These are phyloP conservation scores for Pachliopta kotzebuea DNA, from an alignment of 2,888 invertebrate genomes.

Conservation along the genomic window DNA sequence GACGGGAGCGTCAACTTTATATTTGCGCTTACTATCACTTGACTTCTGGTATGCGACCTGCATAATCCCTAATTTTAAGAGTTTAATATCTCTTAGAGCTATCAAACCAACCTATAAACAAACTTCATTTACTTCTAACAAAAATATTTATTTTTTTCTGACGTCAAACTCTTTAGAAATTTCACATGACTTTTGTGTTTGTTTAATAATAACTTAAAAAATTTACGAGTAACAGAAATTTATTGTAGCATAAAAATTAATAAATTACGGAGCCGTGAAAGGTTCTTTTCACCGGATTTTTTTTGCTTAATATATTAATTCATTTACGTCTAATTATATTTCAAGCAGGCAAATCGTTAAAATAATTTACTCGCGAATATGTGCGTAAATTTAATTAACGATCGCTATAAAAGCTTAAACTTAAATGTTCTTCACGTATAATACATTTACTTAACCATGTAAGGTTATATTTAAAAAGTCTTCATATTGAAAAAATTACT, in stretches of 20 bases:
- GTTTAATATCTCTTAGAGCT: slow-evolving; percentile 49
- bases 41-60: slow-evolving; percentile 66
- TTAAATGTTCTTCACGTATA: slow-evolving; percentile 6
- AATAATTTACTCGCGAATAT: slow-evolving; percentile 17
- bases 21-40: slow-evolving; percentile 68
- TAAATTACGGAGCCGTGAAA: slow-evolving; percentile 11
- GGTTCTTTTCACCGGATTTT: neutral
- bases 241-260: neutral
- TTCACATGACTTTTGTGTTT: no score
- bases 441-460: neutral
- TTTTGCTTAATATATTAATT: slow-evolving; percentile 4
- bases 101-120: neutral
- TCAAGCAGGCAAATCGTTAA: slow-evolving; percentile 35
- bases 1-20: slow-evolving; percentile 61
- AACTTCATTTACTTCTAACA: no score
- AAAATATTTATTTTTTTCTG: no score
- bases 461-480: neutral
- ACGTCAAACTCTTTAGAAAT: no score
- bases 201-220: no score
- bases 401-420: slow-evolving; percentile 17
- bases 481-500: no score
- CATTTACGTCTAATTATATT: slow-evolving; percentile 30
- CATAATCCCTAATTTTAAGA: slow-evolving; percentile 58
- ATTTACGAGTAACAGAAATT: neutral
- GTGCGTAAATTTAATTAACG: slow-evolving; percentile 21